These are phyloP conservation scores for Metacarcinus magister DNA, from an alignment of 2,888 invertebrate genomes.

Conservation along the genomic window DNA sequence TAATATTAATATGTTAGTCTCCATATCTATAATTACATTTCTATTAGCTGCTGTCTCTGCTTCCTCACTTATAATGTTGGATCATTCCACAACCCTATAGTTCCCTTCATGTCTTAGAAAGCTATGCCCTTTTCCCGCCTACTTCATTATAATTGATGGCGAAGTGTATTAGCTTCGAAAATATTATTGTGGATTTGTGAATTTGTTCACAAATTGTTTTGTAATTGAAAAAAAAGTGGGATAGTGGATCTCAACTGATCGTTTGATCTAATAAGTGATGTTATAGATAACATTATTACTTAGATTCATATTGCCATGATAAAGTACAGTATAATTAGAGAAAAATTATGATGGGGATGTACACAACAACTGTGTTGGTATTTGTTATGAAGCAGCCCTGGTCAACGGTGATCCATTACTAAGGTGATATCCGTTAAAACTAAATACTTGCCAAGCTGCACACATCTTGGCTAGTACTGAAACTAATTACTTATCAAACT, in stretches of 20 bases:
- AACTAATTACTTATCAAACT: neutral
- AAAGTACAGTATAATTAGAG: slow-evolving; percentile 27
- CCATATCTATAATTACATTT: neutral
- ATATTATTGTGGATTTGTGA: neutral
- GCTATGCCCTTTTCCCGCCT: slow-evolving; percentile 34
- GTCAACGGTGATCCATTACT: neutral
- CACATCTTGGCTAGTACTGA: neutral
- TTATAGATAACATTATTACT: slow-evolving; percentile 5
- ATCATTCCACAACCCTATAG: slow-evolving; percentile 43
- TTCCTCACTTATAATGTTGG: neutral
- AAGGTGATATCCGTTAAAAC: neutral
- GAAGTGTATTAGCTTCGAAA: slow-evolving; percentile 1
- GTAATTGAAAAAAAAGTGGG: neutral
- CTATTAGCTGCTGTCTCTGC: slow-evolving; percentile 49
- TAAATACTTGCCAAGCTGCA: neutral
- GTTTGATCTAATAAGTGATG: neutral
- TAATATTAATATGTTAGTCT: neutral
- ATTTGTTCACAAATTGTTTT: neutral
- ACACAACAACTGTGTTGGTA: neutral
- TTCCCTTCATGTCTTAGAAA: slow-evolving; percentile 18
- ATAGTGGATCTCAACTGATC: slow-evolving; percentile 43
- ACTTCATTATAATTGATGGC: slow-evolving; percentile 16
- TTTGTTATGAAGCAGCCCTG: neutral
- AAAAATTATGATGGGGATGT: neutral
- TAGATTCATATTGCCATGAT: slow-evolving; percentile 27